phyloP scores from a whole-genome alignment of 1,140 invertebrate genomes.

The Neodiprion fabricii region DNA sequence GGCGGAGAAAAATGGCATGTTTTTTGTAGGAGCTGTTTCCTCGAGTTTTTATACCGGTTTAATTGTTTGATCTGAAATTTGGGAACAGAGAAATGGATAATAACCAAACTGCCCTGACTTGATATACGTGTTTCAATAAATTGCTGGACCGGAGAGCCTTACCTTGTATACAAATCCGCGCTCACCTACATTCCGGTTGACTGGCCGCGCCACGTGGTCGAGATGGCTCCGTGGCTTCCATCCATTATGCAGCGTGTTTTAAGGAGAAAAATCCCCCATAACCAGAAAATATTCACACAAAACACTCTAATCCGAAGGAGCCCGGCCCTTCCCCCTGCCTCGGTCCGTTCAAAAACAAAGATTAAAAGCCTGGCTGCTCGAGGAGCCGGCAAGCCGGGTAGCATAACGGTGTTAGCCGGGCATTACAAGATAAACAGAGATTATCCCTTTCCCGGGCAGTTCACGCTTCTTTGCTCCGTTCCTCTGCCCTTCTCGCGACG shows the following conservation, averaged over 20 bases:
- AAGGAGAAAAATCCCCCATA: slow-evolving; percentile 5
- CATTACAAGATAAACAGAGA: slow-evolving; percentile 50
- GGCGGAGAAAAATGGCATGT: too few species aligned
- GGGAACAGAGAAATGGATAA: too few species aligned
- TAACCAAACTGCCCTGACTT: too few species aligned
- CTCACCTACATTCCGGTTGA: too few species aligned
- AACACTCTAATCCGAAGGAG: not conserved
- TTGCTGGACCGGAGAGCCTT: too few species aligned
- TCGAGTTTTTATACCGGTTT: too few species aligned
- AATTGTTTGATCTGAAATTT: too few species aligned
- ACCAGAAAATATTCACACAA: slow-evolving; percentile 6
- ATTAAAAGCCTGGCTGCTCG: slow-evolving; percentile 42
- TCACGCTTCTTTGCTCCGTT: slow-evolving; percentile 6
- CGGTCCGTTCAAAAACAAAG: slow-evolving; percentile 37
- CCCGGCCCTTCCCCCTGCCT: not conserved
- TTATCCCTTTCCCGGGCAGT: slow-evolving; percentile 36
- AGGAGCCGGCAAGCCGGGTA: slow-evolving; percentile 25
- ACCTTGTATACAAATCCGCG: too few species aligned
- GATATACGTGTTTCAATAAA: too few species aligned
- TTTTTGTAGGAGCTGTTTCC: too few species aligned
- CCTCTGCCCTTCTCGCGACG: slow-evolving; percentile 13
- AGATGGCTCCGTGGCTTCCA: not conserved
- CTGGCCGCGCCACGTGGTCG: not conserved
- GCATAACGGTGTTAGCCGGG: slow-evolving; percentile 41
- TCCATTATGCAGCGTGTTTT: slow-evolving; percentile 6